A percentile compares a stretch with the other conserved stretches of the same genome.
phyloP scores from a whole-genome alignment of 2,113 vertebrate genomes.

The Acrocephalus arundinaceus region DNA sequence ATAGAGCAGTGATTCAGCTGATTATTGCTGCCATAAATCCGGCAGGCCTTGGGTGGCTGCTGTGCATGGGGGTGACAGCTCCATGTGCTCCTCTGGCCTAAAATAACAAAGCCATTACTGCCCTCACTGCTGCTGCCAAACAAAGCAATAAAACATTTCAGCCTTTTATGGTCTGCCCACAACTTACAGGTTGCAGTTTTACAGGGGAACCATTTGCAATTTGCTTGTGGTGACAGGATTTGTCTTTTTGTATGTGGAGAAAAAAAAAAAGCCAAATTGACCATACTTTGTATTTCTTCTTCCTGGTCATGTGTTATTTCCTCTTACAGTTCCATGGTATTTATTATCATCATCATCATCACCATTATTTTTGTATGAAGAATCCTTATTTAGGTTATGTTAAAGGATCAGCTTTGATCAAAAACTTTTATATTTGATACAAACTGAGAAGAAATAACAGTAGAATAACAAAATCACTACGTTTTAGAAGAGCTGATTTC shows the following conservation, averaged over 20 bases:
- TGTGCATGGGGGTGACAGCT: neutral
- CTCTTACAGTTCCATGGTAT: neutral
- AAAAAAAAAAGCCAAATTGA: neutral
- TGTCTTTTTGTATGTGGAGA: fast-evolving
- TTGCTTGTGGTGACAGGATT: neutral
- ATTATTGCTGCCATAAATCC: slow-evolving; percentile 21
- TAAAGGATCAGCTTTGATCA: neutral
- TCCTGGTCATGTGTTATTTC: neutral
- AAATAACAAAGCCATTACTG: neutral
- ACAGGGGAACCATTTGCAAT: neutral
- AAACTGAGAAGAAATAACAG: neutral
- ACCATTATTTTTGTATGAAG: neutral
- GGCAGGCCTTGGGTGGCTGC: neutral
- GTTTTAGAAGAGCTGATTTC: neutral
- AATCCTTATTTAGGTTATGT: neutral
- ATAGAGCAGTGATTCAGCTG: neutral
- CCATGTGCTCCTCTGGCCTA: neutral
- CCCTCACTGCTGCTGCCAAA: neutral
- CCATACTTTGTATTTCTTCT: neutral
- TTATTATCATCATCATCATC: neutral
- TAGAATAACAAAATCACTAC: fast-evolving
- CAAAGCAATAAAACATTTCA: neutral
- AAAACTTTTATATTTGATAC: neutral
- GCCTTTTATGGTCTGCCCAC: neutral
- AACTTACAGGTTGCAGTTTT: neutral